Percentiles rank a stretch among this genome's conserved stretches.
These are phyloP conservation scores for Sander lucioperca DNA, from an alignment of 2,113 vertebrate genomes.

Conservation along the genomic window DNA sequence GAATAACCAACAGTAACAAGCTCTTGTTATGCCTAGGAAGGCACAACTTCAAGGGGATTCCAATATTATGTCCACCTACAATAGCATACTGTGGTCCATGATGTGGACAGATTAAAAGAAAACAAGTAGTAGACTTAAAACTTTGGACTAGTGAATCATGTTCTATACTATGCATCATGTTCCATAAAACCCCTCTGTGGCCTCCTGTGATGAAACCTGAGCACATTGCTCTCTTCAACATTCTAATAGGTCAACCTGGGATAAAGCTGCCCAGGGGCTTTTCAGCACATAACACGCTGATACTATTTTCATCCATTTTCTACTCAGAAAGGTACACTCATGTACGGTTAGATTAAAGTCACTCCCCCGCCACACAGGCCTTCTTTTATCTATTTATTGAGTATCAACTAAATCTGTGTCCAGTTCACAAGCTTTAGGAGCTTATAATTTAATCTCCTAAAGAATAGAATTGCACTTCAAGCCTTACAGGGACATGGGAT, in stretches of 20 bases:
- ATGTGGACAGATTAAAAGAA: neutral
- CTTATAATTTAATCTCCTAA: slow-evolving; percentile 53
- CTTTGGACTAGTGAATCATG: neutral
- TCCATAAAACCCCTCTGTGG: slow-evolving; percentile 4
- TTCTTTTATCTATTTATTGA: slow-evolving; percentile 39
- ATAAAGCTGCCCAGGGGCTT: slow-evolving; percentile 37
- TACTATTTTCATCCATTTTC: slow-evolving; percentile 53
- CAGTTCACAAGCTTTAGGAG: slow-evolving; percentile 18
- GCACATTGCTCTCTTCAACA: slow-evolving; percentile 11
- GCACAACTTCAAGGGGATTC: neutral
- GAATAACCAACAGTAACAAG: neutral
- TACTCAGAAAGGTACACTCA: slow-evolving; percentile 31
- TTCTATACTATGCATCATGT: neutral
- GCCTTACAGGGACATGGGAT: slow-evolving; percentile 2
- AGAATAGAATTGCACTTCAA: slow-evolving; percentile 24
- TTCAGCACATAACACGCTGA: slow-evolving; percentile 23
- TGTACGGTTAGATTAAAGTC: slow-evolving; percentile 38
- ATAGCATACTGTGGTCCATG: neutral
- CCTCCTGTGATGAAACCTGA: slow-evolving; percentile 41
- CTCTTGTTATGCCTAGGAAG: neutral
- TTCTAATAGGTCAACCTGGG: slow-evolving; percentile 29
- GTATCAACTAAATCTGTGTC: slow-evolving; percentile 43
- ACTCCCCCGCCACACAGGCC: neutral
- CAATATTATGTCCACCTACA: neutral
- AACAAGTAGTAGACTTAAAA: neutral